These are phyloP conservation scores for Platygyra sinensis DNA, from an alignment of 64 coral and sea anemone genomes.

Conservation along the genomic window DNA sequence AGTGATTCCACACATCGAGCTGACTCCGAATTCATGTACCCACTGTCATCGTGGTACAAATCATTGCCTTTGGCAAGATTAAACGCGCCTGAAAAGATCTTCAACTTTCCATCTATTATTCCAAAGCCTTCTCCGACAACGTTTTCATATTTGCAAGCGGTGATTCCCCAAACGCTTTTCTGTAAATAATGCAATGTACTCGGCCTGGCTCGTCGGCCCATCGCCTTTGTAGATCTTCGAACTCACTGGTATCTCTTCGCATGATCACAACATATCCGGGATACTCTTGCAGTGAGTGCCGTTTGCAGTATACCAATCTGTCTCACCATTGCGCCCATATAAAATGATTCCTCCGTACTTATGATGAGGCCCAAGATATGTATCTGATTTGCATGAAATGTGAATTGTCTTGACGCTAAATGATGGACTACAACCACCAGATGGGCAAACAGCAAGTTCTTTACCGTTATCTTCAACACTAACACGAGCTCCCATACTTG, in stretches of 20 bases:
- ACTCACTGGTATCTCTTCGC: background rate
- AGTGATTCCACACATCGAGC: too few relatives aligned
- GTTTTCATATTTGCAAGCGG: background rate
- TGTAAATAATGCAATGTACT: conserved; percentile 31
- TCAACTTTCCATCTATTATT: background rate
- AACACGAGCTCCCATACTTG: too few relatives aligned
- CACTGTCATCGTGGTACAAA: too few relatives aligned
- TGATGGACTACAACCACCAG: too few relatives aligned
- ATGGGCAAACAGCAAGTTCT: too few relatives aligned
- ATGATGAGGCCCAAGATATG: background rate
- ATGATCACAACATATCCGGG: conserved; percentile 44
- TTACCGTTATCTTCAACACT: too few relatives aligned
- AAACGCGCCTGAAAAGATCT: background rate
- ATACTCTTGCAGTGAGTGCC: conserved; percentile 32
- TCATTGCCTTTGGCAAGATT: background rate
- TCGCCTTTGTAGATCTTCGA: background rate
- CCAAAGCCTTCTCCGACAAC: conserved; percentile 30
- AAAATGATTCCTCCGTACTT: conserved; percentile 20
- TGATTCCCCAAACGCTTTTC: conserved; percentile 5
- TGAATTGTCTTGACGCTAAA: background rate
- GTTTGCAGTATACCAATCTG: background rate
- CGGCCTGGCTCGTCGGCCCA: background rate
- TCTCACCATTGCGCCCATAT: background rate
- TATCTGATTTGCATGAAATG: background rate
- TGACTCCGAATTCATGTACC: too few relatives aligned